Conservation (phyloP, 2,797 vertebrate genomes). For the Botia kubotai region DNA sequence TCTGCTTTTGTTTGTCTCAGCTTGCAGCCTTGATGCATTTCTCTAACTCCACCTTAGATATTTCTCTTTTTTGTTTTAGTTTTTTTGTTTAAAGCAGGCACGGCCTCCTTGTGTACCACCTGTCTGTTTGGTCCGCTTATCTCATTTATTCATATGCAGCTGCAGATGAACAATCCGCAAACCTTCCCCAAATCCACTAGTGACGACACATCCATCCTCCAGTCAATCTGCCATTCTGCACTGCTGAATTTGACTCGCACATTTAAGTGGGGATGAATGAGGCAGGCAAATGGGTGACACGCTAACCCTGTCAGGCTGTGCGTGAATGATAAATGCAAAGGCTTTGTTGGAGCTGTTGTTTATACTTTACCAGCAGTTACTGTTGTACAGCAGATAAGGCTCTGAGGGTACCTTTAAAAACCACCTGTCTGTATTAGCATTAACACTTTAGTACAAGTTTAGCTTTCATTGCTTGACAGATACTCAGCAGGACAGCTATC, state of each 20-base stretch:
- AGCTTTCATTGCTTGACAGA: constrained; percentile 6
- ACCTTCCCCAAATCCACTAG: constrained; percentile 17
- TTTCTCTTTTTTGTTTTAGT: neutral
- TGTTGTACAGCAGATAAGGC: constrained; percentile 34
- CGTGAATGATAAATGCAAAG: constrained; percentile 42
- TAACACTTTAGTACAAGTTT: neutral
- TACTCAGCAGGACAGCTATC: neutral
- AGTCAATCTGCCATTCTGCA: constrained; percentile 18
- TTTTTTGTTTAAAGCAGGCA: neutral
- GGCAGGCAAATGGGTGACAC: neutral
- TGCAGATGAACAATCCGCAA: constrained; percentile 31
- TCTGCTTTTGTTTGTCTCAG: constrained; percentile 41
- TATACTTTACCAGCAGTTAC: constrained; percentile 4
- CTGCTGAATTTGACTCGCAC: constrained; percentile 15
- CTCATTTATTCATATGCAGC: constrained; percentile 27
- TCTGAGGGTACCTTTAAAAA: constrained; percentile 12
- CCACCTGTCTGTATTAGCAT: neutral
- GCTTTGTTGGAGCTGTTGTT: constrained; percentile 30
- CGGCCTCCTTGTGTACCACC: constrained; percentile 9
- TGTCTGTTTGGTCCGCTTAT: constrained; percentile 20
- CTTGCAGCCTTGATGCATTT: constrained; percentile 30
- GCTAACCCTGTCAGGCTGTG: constrained; percentile 33
- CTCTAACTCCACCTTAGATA: constrained; percentile 1
- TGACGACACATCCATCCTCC: constrained; percentile 21
- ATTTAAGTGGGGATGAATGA: constrained; percentile 32